phyloP scores from a whole-genome alignment of 1,140 invertebrate genomes.

The Nasonia giraulti region DNA sequence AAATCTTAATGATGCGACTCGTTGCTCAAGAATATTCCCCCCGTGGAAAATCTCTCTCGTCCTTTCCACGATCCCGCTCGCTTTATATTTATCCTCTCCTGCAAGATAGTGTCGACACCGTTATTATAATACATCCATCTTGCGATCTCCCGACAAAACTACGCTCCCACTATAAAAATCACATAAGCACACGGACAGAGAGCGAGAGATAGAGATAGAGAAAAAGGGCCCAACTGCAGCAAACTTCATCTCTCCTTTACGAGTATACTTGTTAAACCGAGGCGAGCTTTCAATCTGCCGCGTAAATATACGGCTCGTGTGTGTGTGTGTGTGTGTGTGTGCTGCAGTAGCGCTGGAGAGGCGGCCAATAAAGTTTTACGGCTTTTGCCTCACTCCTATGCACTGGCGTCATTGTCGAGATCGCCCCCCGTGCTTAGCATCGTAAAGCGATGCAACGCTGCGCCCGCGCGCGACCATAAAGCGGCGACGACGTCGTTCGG shows the following conservation, averaged over 20 bases:
- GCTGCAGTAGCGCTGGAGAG: not conserved
- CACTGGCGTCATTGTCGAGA: conserved; percentile 3
- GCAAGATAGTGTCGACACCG: not conserved
- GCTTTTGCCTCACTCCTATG: not conserved
- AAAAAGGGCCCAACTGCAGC: not conserved
- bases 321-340: not conserved
- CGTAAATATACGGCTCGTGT: conserved; percentile 28
- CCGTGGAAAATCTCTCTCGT: not conserved
- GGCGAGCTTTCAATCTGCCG: conserved; percentile 40
- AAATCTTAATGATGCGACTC: conserved; percentile 27
- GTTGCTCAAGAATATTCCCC: not conserved
- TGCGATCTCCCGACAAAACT: not conserved
- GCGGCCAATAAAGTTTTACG: conserved; percentile 41
- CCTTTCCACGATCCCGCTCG: not conserved
- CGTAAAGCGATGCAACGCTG: conserved; percentile 22
- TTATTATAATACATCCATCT: not conserved
- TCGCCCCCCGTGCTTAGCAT: conserved; percentile 29
- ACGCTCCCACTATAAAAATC: not conserved
- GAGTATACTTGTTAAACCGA: conserved; percentile 13
- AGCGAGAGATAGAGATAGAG: not conserved
- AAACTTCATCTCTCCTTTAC: conserved; percentile 19
- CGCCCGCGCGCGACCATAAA: not conserved
- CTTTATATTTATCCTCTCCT: not conserved
- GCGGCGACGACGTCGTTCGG: not conserved
- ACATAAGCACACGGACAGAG: not conserved